A percentile compares a stretch with the other conserved stretches of the same genome.
Conservation (phyloP, 1,140 invertebrate genomes). For the Tenebrio molitor region DNA sequence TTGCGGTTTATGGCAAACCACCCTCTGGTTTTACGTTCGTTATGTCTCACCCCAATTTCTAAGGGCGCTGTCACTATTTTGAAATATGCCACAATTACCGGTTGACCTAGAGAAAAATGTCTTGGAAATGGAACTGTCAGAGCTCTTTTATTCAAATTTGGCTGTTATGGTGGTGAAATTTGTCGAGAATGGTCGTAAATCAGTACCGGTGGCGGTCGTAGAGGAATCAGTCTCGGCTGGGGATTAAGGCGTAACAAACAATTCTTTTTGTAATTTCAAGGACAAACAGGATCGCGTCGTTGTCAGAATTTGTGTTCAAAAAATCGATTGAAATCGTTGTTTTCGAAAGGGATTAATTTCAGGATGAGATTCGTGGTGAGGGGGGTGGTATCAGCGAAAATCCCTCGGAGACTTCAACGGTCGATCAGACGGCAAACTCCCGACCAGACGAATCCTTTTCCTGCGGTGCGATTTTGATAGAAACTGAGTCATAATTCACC, state of each 20-base stretch:
- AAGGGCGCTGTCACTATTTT: constrained; percentile 11
- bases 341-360: no score
- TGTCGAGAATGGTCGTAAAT: constrained; percentile 21
- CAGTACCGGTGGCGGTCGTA: background rate
- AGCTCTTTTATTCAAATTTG: background rate
- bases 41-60: background rate
- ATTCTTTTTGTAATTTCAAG: no score
- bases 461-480: background rate
- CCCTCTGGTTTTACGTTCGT: constrained; percentile 38
- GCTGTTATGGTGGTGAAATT: constrained; percentile 23
- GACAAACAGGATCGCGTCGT: no score
- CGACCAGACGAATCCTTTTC: background rate
- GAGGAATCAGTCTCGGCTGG: no score
- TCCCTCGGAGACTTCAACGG: constrained; percentile 46
- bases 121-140: no score
- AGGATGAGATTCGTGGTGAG: background rate
- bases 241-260: no score
- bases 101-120: constrained; percentile 33
- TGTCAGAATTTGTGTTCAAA: no score
- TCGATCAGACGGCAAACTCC: constrained; percentile 37
- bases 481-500: constrained; percentile 33
- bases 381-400: background rate
- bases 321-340: no score
- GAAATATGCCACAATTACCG: constrained; percentile 8
- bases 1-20: constrained; percentile 57